Evolutionary conservation across 2,888 invertebrate genomes (phyloP).

Genomic region (Cheilosia urbana): DNA sequence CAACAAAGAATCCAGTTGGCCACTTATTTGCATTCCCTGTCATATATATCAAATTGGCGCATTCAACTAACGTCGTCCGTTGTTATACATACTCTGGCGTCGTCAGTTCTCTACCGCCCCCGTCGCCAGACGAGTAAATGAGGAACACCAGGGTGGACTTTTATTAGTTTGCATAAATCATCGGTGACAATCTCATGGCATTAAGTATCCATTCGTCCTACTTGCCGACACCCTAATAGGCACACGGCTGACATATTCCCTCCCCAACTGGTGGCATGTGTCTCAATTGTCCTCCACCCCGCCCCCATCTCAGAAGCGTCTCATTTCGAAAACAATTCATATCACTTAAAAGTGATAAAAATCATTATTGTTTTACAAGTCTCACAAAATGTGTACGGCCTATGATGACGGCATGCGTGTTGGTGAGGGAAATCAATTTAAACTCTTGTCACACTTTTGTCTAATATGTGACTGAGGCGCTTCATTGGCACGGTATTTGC

Average conservation of each 20-base stretch:
- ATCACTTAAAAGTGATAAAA: constrained; percentile 70
- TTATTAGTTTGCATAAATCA: constrained; percentile 69
- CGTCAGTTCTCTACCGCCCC: neutral
- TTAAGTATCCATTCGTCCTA: constrained; percentile 42
- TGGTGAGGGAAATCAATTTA: constrained; percentile 61
- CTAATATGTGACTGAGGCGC: neutral
- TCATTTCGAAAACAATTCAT: constrained; percentile 65
- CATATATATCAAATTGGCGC: no score
- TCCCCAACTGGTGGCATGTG: neutral
- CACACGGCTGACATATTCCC: constrained; percentile 2
- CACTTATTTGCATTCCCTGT: constrained; percentile 34
- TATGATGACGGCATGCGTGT: constrained; percentile 45
- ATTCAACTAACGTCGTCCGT: neutral
- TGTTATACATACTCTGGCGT: neutral
- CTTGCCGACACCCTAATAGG: constrained; percentile 42
- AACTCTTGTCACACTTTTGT: constrained; percentile 58
- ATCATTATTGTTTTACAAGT: constrained; percentile 51
- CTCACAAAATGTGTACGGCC: constrained; percentile 9
- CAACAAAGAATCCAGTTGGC: constrained; percentile 25
- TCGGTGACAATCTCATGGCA: constrained; percentile 52
- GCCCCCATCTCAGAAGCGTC: constrained; percentile 4
- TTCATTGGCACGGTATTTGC: constrained; percentile 47
- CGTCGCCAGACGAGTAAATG: constrained; percentile 2
- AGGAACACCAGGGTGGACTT: constrained; percentile 54
- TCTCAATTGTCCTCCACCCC: constrained; percentile 1